phyloP scores from a whole-genome alignment of 2,888 invertebrate species.

The Halictus quadricinctus region DNA sequence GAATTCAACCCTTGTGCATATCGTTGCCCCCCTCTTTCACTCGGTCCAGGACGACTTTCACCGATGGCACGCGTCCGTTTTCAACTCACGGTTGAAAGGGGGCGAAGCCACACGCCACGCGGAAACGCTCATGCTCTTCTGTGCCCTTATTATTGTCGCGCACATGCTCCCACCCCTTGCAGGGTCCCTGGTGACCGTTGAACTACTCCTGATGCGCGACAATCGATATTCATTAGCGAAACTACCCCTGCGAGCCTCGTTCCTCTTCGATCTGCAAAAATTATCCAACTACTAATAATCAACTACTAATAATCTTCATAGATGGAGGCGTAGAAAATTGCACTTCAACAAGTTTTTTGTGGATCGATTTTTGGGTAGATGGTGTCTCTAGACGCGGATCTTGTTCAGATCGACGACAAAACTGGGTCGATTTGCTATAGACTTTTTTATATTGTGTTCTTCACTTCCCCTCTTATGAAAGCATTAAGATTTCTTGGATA shows the following conservation, averaged over 20 bases:
- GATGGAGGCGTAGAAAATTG: background rate
- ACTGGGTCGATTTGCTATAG: too few species aligned
- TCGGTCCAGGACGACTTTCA: conserved; percentile 71
- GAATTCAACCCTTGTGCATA: conserved; percentile 65
- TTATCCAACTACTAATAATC: background rate
- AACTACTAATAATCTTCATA: background rate
- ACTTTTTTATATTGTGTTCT: too few species aligned
- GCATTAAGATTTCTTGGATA: too few species aligned
- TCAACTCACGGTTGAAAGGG: conserved; percentile 63
- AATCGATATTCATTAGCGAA: conserved; percentile 34
- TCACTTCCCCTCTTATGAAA: too few species aligned
- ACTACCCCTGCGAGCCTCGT: background rate
- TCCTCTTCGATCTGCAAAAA: background rate
- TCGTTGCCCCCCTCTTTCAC: conserved; percentile 56
- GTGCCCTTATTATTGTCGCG: conserved; percentile 64
- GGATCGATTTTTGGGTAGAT: too few species aligned
- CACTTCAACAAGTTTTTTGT: too few species aligned
- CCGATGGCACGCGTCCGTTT: conserved; percentile 76
- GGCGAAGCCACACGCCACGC: conserved; percentile 61
- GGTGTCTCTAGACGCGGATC: too few species aligned
- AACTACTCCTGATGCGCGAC: conserved; percentile 41
- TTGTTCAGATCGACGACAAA: too few species aligned
- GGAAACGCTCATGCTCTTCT: conserved; percentile 64
- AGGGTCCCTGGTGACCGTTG: conserved; percentile 65
- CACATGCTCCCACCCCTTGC: conserved; percentile 63